Base-by-base conservation (phyloP, 2,113 vertebrate species). In the Leptobrachium leishanense region DNA sequence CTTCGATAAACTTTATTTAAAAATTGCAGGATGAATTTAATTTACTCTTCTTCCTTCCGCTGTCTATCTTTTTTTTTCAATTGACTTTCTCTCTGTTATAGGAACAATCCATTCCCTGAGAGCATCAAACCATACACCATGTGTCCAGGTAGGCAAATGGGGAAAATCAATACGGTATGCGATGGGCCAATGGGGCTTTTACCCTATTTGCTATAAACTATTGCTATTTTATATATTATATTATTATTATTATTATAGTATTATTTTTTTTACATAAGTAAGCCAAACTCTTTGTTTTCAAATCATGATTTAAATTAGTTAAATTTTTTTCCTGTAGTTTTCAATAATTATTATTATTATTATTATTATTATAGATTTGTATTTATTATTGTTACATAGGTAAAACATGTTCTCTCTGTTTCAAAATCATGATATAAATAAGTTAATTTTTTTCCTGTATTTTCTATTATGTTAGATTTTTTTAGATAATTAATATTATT, bases 51-150 rank as follows among this genome's bases (percentile, higher is more conserved):
- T 43, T 10, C 71, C 68, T 65, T 79, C 46, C 59, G 13, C 44
- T 79, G 76, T 79, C 68, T 77, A 50, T 79, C 46, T 79, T 66
- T 77, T 41, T 79, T 54, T 79, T 66, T 72, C 65, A 66, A 79
- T 72, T 79, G 68, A 66, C 76, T 72, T 72, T 79, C 68, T 79
- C 68, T 79, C 76, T 54, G 76, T 72, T 79, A 65, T 59, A 72
- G 69, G 55, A 70, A 71, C 10, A 43, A n/a, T 54, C 5, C 59
- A 2, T 2, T 79, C 68, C 76, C 69, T 63, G 1, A 62, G 44
- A 69, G 63, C 76, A 55, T 54, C 68, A 72, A 79, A 42, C 66
- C 68, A 72, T 72, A 39, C 65, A 55, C 69, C 53, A 6, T 42
- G 59, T 41, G 12, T 39, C 50, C 44, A n/a, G 75, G 68, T 65